These are phyloP conservation scores for Poecilus cupreus DNA, from an alignment of 2,888 invertebrate genomes.

Conservation along the genomic window DNA sequence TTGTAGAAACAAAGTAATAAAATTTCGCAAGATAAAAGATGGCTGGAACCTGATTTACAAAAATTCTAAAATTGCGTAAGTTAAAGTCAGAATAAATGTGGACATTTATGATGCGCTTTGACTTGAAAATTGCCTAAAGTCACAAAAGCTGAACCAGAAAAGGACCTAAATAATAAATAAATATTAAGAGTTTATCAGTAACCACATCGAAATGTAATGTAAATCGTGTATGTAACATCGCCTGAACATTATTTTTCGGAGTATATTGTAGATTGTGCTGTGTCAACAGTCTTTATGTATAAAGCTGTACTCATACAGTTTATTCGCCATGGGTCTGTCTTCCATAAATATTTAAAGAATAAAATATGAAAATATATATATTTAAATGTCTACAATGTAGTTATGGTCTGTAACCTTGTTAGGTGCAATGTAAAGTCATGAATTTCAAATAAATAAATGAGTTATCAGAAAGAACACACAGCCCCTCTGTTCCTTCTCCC, in stretches of 20 bases:
- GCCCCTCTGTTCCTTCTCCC: background rate
- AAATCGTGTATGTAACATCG: slow-evolving; percentile 30
- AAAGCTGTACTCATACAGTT: slow-evolving; percentile 55
- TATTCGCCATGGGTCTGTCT: slow-evolving; percentile 59
- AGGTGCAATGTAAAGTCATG: slow-evolving; percentile 50
- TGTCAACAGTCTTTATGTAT: slow-evolving; percentile 58
- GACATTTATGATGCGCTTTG: background rate
- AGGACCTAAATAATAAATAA: slow-evolving; percentile 9
- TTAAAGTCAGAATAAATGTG: background rate
- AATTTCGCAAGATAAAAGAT: background rate
- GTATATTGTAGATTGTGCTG: slow-evolving; percentile 52
- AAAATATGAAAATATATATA: slow-evolving; percentile 49
- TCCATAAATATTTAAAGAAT: slow-evolving; percentile 59
- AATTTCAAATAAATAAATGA: slow-evolving; percentile 54
- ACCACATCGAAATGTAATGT: slow-evolving; percentile 32
- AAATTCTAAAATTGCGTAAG: background rate
- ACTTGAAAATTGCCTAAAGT: background rate
- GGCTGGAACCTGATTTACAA: slow-evolving; percentile 2
- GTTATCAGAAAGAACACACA: slow-evolving; percentile 27
- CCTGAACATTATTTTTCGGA: slow-evolving; percentile 42
- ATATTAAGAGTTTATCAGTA: slow-evolving; percentile 35
- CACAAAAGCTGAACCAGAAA: background rate
- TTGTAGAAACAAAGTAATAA: background rate
- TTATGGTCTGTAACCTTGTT: slow-evolving; percentile 45
- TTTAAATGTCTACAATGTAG: slow-evolving; percentile 53